These are phyloP conservation scores for Ramphastos sulfuratus DNA, from an alignment of 2,113 vertebrate species.

Conservation along the genomic window DNA sequence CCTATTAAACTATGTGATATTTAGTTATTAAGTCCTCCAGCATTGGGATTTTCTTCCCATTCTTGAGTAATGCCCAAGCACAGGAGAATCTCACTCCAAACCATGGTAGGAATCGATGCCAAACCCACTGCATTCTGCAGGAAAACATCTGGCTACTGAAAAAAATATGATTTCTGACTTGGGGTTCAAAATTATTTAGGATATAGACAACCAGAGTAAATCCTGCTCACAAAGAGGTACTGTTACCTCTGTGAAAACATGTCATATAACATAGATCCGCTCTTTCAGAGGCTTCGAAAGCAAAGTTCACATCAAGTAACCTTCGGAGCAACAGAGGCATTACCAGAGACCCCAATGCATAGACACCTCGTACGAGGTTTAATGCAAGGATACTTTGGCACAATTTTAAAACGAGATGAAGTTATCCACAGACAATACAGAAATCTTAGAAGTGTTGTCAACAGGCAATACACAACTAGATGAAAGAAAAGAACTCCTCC, in stretches of 20 bases:
- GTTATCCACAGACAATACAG: accelerated
- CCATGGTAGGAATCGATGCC: background rate
- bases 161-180: background rate
- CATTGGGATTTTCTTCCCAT: background rate
- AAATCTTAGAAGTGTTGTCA: background rate
- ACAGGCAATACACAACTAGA: background rate
- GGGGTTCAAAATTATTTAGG: background rate
- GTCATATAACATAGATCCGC: background rate
- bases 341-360: background rate
- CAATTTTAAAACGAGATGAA: background rate
- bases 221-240: background rate
- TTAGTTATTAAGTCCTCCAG: background rate
- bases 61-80: background rate
- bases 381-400: background rate
- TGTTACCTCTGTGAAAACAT: background rate
- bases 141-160: background rate
- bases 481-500: background rate
- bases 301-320: background rate
- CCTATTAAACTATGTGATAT: background rate
- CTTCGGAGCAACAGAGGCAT: background rate
- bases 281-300: background rate
- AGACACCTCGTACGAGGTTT: background rate
- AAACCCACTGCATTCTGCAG: accelerated
- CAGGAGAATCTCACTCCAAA: background rate
- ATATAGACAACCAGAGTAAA: background rate